Evolutionary conservation across 1,140 invertebrate genomes (phyloP).

Genomic region (Dendrolimus punctatus): DNA sequence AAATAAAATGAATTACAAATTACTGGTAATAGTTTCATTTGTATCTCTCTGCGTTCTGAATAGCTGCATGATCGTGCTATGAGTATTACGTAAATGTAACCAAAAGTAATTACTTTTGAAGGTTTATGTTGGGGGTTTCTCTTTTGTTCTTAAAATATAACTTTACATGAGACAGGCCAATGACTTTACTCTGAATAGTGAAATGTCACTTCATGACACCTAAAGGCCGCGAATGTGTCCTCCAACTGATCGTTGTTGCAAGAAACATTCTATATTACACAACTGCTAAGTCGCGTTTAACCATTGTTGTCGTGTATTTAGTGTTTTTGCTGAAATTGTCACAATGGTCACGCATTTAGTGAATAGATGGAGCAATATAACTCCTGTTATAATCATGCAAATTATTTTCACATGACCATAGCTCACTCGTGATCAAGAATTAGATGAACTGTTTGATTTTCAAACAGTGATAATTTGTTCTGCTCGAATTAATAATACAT

Average conservation of each 20-base stretch:
- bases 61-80: slow-evolving; percentile 1
- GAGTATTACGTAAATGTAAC: slow-evolving; percentile 6
- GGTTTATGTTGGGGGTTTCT: slow-evolving; percentile 9
- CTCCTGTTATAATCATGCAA: neutral
- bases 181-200: slow-evolving; percentile 9
- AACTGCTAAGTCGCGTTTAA: slow-evolving; percentile 17
- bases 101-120: slow-evolving; percentile 8
- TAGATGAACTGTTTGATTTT: too few species aligned
- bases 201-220: slow-evolving; percentile 31
- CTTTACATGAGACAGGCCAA: neutral
- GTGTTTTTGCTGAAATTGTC: slow-evolving; percentile 7
- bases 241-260: slow-evolving; percentile 30
- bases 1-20: slow-evolving; percentile 57
- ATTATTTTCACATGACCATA: too few species aligned
- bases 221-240: slow-evolving; percentile 35
- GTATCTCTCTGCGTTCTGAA: neutral
- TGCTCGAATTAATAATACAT: too few species aligned
- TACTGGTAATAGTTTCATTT: slow-evolving; percentile 23
- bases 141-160: neutral
- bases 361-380: slow-evolving; percentile 4
- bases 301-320: slow-evolving; percentile 14
- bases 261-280: slow-evolving; percentile 27
- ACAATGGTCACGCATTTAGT: slow-evolving; percentile 9
- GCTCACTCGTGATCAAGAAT: too few species aligned
- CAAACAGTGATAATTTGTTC: too few species aligned